These are phyloP conservation scores for Agrotis ipsilon DNA, from an alignment of 2,888 invertebrate species.

Conservation along the genomic window DNA sequence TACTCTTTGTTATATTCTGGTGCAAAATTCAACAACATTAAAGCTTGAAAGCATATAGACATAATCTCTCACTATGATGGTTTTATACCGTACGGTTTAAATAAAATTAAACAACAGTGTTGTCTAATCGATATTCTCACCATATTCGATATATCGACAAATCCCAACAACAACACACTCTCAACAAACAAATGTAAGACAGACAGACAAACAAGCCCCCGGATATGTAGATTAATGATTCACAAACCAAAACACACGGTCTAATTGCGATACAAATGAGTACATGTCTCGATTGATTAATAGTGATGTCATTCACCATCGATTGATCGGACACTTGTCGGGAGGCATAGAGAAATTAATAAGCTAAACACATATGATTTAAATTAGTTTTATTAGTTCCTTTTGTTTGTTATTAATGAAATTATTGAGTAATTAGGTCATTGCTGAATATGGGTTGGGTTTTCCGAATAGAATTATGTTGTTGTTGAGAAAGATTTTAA, in stretches of 20 bases:
- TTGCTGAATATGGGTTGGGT: not conserved
- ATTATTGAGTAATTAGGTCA: not conserved
- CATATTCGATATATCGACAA: constrained; percentile 36
- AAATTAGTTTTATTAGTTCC: constrained; percentile 48
- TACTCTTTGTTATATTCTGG: too few species aligned
- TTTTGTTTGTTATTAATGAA: constrained; percentile 43
- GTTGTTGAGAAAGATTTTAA: not conserved
- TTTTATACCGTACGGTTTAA: not conserved
- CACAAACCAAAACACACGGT: constrained; percentile 76
- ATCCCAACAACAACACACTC: constrained; percentile 37
- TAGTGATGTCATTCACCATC: constrained; percentile 62
- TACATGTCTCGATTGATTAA: constrained; percentile 68
- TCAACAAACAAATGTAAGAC: constrained; percentile 74
- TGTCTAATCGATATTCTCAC: not conserved
- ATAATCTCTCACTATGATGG: not conserved
- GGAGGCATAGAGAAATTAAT: constrained; percentile 44
- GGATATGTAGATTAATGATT: constrained; percentile 88
- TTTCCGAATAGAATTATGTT: not conserved
- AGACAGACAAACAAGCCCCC: constrained; percentile 80
- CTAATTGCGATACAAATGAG: constrained; percentile 88
- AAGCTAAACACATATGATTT: constrained; percentile 46
- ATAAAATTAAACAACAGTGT: not conserved
- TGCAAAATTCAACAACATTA: too few species aligned
- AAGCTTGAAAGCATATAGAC: not conserved
- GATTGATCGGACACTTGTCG: constrained; percentile 60